Evolutionary conservation across 2,113 vertebrate genomes (phyloP).

Genomic region (Acrocephalus kingi): DNA sequence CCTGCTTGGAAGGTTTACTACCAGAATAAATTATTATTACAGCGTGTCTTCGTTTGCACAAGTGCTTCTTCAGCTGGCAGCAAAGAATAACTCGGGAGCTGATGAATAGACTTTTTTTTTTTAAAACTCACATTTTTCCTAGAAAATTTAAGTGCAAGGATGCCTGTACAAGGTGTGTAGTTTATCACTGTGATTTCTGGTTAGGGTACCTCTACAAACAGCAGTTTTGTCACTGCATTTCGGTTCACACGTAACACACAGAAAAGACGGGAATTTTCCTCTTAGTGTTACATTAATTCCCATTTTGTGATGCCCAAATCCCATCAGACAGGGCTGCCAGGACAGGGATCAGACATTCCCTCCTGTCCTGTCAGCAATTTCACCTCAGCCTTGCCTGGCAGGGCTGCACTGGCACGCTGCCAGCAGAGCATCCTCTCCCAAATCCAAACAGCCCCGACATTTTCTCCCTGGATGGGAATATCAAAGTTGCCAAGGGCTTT

Average conservation of each 20-base stretch:
- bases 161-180: background rate
- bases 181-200: background rate
- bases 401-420: background rate
- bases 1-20: background rate
- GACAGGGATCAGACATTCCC: background rate
- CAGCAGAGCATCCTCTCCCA: background rate
- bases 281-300: background rate
- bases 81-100: background rate
- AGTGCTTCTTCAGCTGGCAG: background rate
- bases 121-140: background rate
- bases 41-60: background rate
- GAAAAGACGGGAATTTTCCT: background rate
- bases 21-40: background rate
- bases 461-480: background rate
- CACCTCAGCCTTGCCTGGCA: background rate
- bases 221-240: background rate
- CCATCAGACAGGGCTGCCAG: background rate
- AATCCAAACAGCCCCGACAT: background rate
- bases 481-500: slow-evolving; percentile 35
- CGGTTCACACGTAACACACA: background rate
- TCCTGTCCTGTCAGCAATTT: background rate
- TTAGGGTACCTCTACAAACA: background rate
- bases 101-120: background rate
- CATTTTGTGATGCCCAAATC: background rate
- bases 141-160: background rate